phyloP scores from a whole-genome alignment of 2,113 vertebrate genomes.

The Engystomops pustulosus region DNA sequence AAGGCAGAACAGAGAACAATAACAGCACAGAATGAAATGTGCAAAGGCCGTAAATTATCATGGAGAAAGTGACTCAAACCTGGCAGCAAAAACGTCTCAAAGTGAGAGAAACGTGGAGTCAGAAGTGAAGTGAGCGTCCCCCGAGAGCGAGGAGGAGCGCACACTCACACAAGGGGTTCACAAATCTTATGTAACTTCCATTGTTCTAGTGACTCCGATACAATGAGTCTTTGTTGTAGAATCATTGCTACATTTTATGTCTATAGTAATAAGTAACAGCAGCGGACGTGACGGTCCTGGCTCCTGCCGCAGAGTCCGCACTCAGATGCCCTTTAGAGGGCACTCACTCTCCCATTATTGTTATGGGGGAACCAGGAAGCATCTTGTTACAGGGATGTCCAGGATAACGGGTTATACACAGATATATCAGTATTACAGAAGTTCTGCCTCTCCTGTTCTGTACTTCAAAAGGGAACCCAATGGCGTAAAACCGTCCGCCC shows the following conservation, averaged over 20 bases:
- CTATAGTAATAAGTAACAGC: not conserved
- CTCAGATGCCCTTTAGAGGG: too few relatives aligned
- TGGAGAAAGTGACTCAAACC: not conserved
- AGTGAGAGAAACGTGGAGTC: not conserved
- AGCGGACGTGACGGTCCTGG: not conserved
- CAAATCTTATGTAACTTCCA: not conserved
- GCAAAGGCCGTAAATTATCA: not conserved
- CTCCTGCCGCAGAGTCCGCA: too few relatives aligned
- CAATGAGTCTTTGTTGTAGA: slow-evolving; percentile 24
- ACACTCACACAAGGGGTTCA: not conserved
- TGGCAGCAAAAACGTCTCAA: not conserved
- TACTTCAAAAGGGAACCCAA: too few relatives aligned
- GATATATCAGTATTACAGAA: too few relatives aligned
- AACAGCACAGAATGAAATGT: not conserved
- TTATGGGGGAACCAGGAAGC: too few relatives aligned
- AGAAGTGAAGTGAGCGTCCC: not conserved
- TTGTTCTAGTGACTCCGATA: not conserved
- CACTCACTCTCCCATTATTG: too few relatives aligned
- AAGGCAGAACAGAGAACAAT: not conserved
- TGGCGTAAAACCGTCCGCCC: too few relatives aligned
- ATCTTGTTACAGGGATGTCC: too few relatives aligned
- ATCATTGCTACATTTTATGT: not conserved
- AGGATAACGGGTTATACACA: too few relatives aligned
- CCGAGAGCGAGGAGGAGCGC: not conserved
- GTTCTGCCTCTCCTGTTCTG: too few relatives aligned